Conservation (phyloP, 2,113 vertebrate species). For the Danionella cerebrum region DNA sequence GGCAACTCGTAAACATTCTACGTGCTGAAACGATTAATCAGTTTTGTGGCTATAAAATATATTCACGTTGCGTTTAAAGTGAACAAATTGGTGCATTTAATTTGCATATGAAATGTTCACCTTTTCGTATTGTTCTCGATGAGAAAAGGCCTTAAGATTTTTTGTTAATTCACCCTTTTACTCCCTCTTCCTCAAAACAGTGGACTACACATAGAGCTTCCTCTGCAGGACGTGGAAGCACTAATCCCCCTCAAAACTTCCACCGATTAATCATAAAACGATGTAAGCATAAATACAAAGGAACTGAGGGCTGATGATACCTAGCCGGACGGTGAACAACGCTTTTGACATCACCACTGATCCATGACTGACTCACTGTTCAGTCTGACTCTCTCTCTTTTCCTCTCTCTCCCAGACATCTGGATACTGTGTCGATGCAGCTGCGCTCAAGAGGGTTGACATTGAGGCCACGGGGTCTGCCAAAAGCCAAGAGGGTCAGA, state of each 20-base stretch:
- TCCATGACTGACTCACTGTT: slow-evolving; percentile 12
- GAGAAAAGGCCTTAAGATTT: no score
- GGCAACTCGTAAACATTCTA: no score
- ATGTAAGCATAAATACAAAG: slow-evolving; percentile 10
- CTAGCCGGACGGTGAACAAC: not conserved
- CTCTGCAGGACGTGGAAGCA: slow-evolving; percentile 47
- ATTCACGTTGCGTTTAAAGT: not conserved
- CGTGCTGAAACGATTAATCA: no score
- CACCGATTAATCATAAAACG: slow-evolving; percentile 59
- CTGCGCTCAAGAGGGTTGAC: slow-evolving; percentile 44
- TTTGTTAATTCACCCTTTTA: not conserved
- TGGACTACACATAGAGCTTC: slow-evolving; percentile 27
- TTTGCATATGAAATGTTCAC: no score
- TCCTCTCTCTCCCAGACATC: slow-evolving; percentile 38
- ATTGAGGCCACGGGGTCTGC: slow-evolving; percentile 40
- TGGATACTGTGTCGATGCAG: slow-evolving; percentile 50
- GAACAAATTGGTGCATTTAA: no score
- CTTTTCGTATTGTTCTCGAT: no score
- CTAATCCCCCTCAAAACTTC: slow-evolving; percentile 59
- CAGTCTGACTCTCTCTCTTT: not conserved
- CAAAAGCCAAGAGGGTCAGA: slow-evolving; percentile 49
- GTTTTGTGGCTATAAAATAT: no score
- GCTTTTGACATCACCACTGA: not conserved
- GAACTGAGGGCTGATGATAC: slow-evolving; percentile 41
- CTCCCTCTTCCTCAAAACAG: not conserved